These are phyloP conservation scores for Caenorhabditis tropicalis DNA, from an alignment of 1,140 invertebrate genomes.

Conservation along the genomic window DNA sequence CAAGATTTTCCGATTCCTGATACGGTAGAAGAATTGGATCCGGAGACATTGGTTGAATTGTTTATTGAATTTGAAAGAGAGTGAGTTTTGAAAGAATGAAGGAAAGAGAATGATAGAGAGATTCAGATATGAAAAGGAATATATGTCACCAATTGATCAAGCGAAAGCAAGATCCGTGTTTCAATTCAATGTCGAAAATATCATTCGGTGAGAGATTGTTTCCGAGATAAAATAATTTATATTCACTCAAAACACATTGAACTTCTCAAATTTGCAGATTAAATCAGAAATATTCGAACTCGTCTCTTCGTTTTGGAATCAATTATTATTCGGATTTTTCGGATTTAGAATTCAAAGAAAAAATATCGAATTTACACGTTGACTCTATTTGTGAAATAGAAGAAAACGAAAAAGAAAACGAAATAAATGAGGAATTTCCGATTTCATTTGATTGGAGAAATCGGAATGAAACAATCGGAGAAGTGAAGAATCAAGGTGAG, in stretches of 20 bases:
- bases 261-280: background rate
- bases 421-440: background rate
- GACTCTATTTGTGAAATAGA: background rate
- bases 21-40: background rate
- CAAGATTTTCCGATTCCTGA: background rate
- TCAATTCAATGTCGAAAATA: background rate
- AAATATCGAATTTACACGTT: background rate
- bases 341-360: background rate
- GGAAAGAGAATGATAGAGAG: background rate
- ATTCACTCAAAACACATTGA: too few species aligned
- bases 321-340: background rate
- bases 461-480: background rate
- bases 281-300: background rate
- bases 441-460: background rate
- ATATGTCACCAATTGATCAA: background rate
- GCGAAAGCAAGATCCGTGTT: background rate
- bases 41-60: background rate
- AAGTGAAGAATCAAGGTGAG: background rate
- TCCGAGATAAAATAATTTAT: too few species aligned
- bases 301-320: background rate
- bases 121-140: background rate
- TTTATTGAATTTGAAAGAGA: background rate
- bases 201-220: background rate
- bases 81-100: too few species aligned
- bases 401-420: background rate